These are phyloP conservation scores for Gavialis gangeticus DNA, from an alignment of 2,113 vertebrate species.

Conservation along the genomic window DNA sequence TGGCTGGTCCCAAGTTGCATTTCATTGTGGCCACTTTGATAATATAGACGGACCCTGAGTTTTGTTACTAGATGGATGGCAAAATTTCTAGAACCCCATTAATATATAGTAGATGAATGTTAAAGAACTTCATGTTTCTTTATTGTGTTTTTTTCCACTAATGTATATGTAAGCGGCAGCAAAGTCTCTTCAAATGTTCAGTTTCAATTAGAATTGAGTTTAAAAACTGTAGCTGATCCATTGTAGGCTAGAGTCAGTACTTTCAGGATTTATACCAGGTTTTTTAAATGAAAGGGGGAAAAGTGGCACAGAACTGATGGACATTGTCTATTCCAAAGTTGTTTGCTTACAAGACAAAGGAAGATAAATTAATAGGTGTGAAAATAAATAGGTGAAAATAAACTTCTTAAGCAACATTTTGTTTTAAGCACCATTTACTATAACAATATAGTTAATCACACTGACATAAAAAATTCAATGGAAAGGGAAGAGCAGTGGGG, in stretches of 20 bases:
- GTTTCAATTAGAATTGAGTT: neutral
- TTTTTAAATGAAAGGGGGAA: neutral
- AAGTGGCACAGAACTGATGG: neutral
- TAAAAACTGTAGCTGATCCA: neutral
- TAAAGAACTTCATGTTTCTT: neutral
- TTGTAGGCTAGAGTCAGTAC: neutral
- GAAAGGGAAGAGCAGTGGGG: neutral
- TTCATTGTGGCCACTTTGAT: neutral
- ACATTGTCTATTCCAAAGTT: neutral
- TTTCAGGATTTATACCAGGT: neutral
- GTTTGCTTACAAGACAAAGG: neutral
- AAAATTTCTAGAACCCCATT: neutral
- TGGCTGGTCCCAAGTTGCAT: neutral
- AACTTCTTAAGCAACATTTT: neutral
- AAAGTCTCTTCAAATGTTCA: neutral
- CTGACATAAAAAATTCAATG: neutral
- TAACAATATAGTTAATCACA: neutral
- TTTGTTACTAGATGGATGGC: neutral
- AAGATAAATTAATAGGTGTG: neutral
- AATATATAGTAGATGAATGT: neutral
- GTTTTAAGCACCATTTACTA: neutral
- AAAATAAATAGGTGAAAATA: constrained; percentile 57
- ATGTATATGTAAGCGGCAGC: neutral
- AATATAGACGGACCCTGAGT: neutral
- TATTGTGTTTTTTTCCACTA: neutral